Evolutionary conservation across 2,888 invertebrate species (phyloP).

Genomic region (Aphodius granarius): DNA sequence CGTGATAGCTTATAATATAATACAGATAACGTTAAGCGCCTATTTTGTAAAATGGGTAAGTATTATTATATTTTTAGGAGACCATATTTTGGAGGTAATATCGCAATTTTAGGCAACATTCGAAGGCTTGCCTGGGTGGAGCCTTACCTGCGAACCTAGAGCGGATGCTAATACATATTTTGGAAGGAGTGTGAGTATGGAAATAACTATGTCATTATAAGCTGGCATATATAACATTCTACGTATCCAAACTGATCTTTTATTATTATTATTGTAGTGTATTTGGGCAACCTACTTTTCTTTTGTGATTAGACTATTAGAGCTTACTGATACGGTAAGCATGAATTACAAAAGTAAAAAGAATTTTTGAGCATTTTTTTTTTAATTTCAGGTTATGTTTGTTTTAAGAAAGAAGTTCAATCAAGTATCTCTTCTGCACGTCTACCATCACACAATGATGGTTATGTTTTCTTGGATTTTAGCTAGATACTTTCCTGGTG

Average conservation of each 20-base stretch:
- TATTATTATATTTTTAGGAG: neutral
- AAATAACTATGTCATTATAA: neutral
- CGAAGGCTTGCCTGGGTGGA: neutral
- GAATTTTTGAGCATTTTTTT: neutral
- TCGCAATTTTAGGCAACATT: neutral
- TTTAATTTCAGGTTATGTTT: conserved; percentile 52
- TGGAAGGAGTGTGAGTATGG: neutral
- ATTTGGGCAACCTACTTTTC: neutral
- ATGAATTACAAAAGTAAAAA: too few species aligned
- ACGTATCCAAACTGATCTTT: neutral
- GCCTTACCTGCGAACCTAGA: neutral
- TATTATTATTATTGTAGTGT: neutral
- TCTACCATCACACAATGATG: conserved; percentile 68
- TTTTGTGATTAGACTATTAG: neutral
- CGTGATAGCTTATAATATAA: conserved; percentile 79
- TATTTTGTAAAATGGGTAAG: conserved; percentile 79
- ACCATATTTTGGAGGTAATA: too few species aligned
- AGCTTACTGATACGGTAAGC: neutral
- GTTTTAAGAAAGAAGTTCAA: conserved; percentile 68
- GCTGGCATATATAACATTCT: too few species aligned
- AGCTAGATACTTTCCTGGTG: conserved; percentile 58
- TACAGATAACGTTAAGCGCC: conserved; percentile 79
- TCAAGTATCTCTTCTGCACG: conserved; percentile 68
- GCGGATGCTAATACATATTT: neutral
- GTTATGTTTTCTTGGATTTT: conserved; percentile 61